Conservation (phyloP, 2,113 vertebrate species). For the Pelobates fuscus region DNA sequence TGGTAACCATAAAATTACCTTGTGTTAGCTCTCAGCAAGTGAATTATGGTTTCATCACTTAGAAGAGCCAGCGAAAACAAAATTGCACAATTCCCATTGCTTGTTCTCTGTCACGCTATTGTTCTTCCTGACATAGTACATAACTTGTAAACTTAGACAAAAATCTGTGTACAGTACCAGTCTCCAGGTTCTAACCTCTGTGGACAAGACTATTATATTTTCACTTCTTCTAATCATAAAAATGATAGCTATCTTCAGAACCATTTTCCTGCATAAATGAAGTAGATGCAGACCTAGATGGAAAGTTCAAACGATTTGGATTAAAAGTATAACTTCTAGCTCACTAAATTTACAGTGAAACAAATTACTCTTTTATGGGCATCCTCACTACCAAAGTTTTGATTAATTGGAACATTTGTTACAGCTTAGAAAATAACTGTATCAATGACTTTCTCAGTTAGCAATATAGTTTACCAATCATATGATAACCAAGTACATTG, state of each 20-base stretch:
- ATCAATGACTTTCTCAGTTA: neutral
- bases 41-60: conserved; percentile 74
- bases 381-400: neutral
- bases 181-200: conserved; percentile 22
- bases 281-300: conserved; percentile 10
- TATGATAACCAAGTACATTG: neutral
- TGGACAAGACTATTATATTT: conserved; percentile 24
- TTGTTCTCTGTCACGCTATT: conserved; percentile 60
- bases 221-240: conserved; percentile 34
- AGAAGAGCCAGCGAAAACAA: conserved; percentile 66
- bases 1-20: conserved; percentile 84
- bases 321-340: conserved; percentile 18
- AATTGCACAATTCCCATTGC: conserved; percentile 62
- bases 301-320: conserved; percentile 26
- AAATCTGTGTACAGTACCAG: conserved; percentile 22
- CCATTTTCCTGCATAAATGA: conserved; percentile 30
- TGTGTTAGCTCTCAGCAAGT: conserved; percentile 80
- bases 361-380: conserved; percentile 1
- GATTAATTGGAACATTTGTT: neutral
- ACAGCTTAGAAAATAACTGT: neutral
- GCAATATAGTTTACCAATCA: neutral
- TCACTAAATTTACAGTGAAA: conserved; percentile 24
- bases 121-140: conserved; percentile 54
- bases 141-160: conserved; percentile 55
- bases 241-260: conserved; percentile 34